Evolutionary conservation across 2,113 vertebrate genomes (phyloP).

Genomic region (Strix uralensis): DNA sequence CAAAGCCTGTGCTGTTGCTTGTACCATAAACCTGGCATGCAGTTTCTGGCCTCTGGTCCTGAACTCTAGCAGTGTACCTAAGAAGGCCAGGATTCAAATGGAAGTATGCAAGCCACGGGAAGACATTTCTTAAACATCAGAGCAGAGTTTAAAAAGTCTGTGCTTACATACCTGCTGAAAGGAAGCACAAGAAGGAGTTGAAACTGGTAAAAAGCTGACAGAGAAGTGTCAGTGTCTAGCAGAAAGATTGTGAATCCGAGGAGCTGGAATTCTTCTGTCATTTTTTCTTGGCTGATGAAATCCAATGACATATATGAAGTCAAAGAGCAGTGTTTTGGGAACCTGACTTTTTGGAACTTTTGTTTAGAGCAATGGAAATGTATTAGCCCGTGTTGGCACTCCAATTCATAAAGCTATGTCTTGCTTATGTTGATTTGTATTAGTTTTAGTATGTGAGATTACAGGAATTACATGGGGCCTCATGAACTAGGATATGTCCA

Average conservation of each 20-base stretch:
- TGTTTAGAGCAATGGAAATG: background rate
- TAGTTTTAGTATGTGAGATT: background rate
- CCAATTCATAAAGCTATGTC: background rate
- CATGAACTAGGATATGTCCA: rapidly evolving
- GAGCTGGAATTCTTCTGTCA: background rate
- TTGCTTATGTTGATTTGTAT: background rate
- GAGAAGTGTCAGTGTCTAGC: background rate
- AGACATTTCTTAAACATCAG: background rate
- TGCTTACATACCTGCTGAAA: background rate
- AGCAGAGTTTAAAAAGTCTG: background rate
- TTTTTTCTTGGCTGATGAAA: background rate
- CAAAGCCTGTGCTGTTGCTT: background rate
- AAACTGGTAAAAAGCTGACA: background rate
- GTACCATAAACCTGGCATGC: background rate
- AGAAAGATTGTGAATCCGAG: background rate
- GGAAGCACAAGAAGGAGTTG: background rate
- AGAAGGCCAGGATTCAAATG: background rate
- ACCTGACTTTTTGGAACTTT: background rate
- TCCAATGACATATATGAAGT: background rate
- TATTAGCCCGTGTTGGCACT: background rate
- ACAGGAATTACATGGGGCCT: background rate
- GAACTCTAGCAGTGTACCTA: background rate
- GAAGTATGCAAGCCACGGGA: background rate
- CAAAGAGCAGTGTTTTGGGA: background rate
- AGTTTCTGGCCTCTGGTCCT: background rate